Evolutionary conservation across 2,113 vertebrate genomes (phyloP), one percentile per base, ranked within the genome.

Genomic region (Oncorhynchus tshawytscha): DNA sequence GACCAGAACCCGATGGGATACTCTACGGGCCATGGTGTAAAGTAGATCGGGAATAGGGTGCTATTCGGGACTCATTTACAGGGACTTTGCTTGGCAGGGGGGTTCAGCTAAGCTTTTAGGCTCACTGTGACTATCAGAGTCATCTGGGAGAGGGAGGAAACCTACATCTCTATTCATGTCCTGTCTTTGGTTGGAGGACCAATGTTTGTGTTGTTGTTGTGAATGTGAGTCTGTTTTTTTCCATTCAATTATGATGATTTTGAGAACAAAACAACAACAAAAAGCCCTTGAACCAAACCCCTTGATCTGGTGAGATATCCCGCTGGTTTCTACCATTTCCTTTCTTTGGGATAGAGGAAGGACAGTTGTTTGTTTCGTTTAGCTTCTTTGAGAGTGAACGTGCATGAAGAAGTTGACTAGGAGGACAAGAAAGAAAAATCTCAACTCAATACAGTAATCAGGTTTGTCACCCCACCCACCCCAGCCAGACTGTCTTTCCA

Each of bases 31-130:
- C 39, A 2, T 45, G 39, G 9, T 9, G 8, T 11, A 45, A 45
- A 45, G 39, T 45, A 45, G 2, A 45, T 2, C 11, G 39, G 39
- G 39, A 11, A 45, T 45, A 45, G 9, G 2, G 39, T 0, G 0
- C 39, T 9, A 11, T 45, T 45, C 11, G 39, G 0, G 39, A 45
- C 39, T 2, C 9, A 11, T 2, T 0, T 45, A 2, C 39, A 45
- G 9, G 51, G 51, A 5, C 16, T 54, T 67, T 49, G 84, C 67
- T 87, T 84, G 57, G 69, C 73, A 77, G 67, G 49, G 49, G 49
- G 22, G 77, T 54, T 71, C 76, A 75, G 73, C 62, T 86, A 87
- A 86, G 88, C 85, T 79, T 79, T 67, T 67, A 39, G 69, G 34
- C 7, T 68, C 66, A 16, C 25, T 3, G 75, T 78, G 34, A 70